A percentile compares a stretch with the other conserved stretches of the same genome.
Conservation (phyloP, 2,113 vertebrate genomes). For the Dasyornis broadbenti region DNA sequence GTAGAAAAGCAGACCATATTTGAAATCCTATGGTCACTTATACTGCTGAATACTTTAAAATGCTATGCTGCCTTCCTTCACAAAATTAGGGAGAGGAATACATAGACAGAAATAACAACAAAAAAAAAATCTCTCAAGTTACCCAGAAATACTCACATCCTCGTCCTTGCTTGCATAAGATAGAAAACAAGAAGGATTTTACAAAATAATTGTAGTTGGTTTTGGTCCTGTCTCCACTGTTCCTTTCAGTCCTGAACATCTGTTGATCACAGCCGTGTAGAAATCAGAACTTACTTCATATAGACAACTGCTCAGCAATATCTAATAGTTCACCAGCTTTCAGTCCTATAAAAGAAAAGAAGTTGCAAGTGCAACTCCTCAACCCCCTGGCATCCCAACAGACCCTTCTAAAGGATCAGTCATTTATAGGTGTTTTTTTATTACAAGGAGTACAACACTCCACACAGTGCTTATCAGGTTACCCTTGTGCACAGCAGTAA, state of each 20-base stretch:
- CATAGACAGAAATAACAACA: not conserved
- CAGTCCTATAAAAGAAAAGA: not conserved
- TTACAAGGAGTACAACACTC: not conserved
- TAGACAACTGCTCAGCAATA: not conserved
- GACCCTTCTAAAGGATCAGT: no score
- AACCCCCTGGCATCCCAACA: not conserved
- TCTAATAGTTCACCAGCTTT: not conserved
- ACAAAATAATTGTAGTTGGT: not conserved
- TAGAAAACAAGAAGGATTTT: not conserved
- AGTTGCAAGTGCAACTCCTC: not conserved
- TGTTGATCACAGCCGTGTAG: not conserved
- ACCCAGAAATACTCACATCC: not conserved
- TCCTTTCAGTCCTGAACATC: not conserved
- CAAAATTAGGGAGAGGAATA: not conserved
- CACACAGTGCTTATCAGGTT: rapidly evolving
- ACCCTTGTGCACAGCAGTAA: not conserved
- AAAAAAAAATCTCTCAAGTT: not conserved
- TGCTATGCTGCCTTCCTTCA: not conserved
- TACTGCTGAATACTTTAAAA: not conserved
- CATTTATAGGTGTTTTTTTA: not conserved
- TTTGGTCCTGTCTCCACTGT: not conserved
- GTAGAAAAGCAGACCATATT: not conserved
- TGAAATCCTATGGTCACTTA: not conserved
- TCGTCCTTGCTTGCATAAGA: not conserved
- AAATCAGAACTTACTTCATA: not conserved